Percentiles rank a stretch among this genome's conserved stretches.
phyloP scores from a whole-genome alignment of 2,797 vertebrate species.

The Avahi laniger region DNA sequence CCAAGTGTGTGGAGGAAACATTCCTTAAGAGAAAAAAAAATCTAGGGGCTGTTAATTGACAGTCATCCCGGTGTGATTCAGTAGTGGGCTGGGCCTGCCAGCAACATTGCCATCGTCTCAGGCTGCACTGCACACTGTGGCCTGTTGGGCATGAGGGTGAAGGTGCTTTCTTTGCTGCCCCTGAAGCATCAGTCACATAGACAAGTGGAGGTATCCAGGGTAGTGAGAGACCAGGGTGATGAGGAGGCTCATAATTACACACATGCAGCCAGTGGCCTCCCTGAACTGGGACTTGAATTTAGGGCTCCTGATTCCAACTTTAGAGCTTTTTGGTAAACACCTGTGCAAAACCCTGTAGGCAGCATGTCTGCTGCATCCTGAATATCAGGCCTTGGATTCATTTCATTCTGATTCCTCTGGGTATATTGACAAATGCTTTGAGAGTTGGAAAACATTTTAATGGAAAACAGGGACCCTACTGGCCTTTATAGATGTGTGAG shows the following conservation, averaged over 20 bases:
- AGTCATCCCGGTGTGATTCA: neutral
- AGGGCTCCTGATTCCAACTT: neutral
- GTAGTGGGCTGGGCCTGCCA: neutral
- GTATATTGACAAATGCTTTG: neutral
- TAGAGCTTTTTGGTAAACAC: neutral
- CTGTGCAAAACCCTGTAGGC: neutral
- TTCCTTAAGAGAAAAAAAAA: neutral
- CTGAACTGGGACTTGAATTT: neutral
- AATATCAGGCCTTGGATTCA: neutral
- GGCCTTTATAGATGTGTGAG: constrained; percentile 52
- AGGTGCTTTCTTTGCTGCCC: neutral
- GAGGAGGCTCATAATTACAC: neutral
- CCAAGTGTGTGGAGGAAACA: neutral
- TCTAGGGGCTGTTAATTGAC: neutral
- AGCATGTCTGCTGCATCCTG: neutral
- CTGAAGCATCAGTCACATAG: neutral
- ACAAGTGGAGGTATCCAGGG: neutral
- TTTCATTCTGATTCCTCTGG: constrained; percentile 24
- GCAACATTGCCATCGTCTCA: neutral
- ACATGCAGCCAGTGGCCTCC: neutral
- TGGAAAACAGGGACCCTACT: constrained; percentile 53
- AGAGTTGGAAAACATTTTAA: constrained; percentile 67
- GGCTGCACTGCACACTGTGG: neutral
- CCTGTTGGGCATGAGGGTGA: neutral
- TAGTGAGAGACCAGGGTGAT: neutral